These are phyloP conservation scores for Caerostris darwini DNA, from an alignment of 1,140 invertebrate genomes.

Conservation along the genomic window DNA sequence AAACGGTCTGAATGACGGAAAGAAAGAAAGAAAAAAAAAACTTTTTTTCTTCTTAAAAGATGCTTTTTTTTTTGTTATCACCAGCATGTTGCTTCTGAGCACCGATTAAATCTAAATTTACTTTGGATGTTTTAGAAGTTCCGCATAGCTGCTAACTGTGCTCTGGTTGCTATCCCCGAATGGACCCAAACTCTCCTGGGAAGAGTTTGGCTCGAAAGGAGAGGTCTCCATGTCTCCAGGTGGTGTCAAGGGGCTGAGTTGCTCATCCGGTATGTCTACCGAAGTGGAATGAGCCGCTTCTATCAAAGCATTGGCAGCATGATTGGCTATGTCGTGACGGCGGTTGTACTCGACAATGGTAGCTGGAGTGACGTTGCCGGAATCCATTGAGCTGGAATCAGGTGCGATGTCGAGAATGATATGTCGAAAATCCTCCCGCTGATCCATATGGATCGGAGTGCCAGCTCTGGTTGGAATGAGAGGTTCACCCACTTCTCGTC, in stretches of 20 bases:
- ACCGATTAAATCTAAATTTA: conserved; percentile 48
- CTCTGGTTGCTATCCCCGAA: conserved; percentile 78
- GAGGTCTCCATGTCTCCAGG: conserved; percentile 46
- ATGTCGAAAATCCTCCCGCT: conserved; percentile 28
- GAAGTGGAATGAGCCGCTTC: not conserved
- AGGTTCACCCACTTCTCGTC: conserved; percentile 52
- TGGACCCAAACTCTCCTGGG: conserved; percentile 78
- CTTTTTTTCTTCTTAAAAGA: not conserved
- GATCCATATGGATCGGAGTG: conserved; percentile 66
- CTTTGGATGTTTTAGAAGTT: conserved; percentile 77
- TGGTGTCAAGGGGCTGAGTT: not conserved
- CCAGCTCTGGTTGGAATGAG: conserved; percentile 61
- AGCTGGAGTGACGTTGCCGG: conserved; percentile 36
- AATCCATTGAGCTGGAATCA: conserved; percentile 41
- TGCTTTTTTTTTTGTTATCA: not conserved
- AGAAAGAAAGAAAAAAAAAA: not conserved
- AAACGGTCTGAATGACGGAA: not conserved
- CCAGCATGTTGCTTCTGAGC: conserved; percentile 48
- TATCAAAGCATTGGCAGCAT: not conserved
- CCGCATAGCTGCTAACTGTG: conserved; percentile 79
- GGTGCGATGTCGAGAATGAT: conserved; percentile 58
- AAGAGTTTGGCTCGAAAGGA: conserved; percentile 78
- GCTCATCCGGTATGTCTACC: not conserved
- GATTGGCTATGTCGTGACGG: conserved; percentile 22
- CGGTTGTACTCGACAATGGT: conserved; percentile 62